phyloP scores from a whole-genome alignment of 2,797 vertebrate species.

The Menidia menidia region DNA sequence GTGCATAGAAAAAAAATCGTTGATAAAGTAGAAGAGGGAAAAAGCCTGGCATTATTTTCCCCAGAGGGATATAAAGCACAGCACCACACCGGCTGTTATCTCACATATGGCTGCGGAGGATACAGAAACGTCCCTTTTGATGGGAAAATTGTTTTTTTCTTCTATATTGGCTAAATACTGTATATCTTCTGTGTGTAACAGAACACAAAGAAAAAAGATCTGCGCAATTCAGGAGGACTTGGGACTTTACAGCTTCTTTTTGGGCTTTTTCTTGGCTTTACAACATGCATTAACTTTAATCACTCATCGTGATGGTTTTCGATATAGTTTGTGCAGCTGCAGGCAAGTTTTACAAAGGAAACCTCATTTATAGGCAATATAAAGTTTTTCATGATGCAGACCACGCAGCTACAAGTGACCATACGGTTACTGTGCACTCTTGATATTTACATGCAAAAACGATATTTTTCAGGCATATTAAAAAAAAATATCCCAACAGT shows the following conservation, averaged over 20 bases:
- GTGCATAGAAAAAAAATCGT: constrained; percentile 13
- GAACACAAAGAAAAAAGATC: background rate
- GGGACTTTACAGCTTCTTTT: background rate
- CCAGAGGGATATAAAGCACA: too few relatives aligned
- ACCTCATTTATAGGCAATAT: background rate
- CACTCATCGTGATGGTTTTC: background rate
- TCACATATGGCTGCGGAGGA: too few relatives aligned
- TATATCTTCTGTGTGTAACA: background rate
- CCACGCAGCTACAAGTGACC: background rate
- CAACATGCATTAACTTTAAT: background rate
- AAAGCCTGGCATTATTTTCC: background rate
- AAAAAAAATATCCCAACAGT: background rate
- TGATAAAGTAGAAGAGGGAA: background rate
- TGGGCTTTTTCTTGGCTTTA: background rate
- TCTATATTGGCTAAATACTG: too few relatives aligned
- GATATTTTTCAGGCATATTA: background rate
- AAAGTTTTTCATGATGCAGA: background rate
- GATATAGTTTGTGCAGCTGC: background rate
- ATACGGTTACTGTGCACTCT: background rate
- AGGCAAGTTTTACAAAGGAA: background rate
- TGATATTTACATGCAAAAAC: background rate
- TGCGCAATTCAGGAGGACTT: background rate
- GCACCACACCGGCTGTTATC: too few relatives aligned
- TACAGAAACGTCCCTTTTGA: too few relatives aligned
- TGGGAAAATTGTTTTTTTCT: too few relatives aligned